Conservation (phyloP, 2,888 invertebrate species). For the Hypsopygia costalis region DNA sequence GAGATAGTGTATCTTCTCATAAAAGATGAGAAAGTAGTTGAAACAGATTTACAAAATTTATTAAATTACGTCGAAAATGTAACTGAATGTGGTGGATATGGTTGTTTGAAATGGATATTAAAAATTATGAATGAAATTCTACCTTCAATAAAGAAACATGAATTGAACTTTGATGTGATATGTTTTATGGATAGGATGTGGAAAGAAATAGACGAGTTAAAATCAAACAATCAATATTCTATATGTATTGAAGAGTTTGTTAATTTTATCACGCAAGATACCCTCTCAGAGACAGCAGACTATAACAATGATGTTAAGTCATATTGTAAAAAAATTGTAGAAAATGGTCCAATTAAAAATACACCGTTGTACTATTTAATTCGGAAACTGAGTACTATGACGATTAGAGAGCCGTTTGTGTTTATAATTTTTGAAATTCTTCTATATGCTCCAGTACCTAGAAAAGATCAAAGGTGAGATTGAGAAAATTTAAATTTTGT, state of each 20-base stretch:
- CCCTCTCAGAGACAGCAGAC: constrained; percentile 33
- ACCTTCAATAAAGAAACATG: constrained; percentile 27
- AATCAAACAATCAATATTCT: constrained; percentile 62
- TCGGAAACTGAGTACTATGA: constrained; percentile 28
- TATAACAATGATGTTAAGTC: constrained; percentile 49
- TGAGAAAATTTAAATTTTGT: too few relatives aligned
- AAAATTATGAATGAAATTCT: constrained; percentile 51
- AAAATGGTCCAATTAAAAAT: constrained; percentile 51
- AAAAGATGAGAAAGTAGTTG: constrained; percentile 17
- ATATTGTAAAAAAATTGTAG: constrained; percentile 58
- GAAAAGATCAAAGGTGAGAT: constrained; percentile 78
- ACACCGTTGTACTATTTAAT: constrained; percentile 52
- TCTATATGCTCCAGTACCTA: constrained; percentile 66
- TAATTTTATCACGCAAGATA: constrained; percentile 48
- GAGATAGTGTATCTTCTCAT: constrained; percentile 41
- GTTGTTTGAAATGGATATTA: constrained; percentile 61
- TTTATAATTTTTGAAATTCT: constrained; percentile 66
- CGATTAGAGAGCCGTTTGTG: constrained; percentile 40
- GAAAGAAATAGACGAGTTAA: constrained; percentile 69
- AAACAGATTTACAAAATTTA: constrained; percentile 27
- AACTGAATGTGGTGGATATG: constrained; percentile 69
- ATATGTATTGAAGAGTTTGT: constrained; percentile 62
- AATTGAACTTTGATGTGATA: constrained; percentile 37
- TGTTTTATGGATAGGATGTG: constrained; percentile 55
- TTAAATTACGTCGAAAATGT: constrained; percentile 47